These are phyloP conservation scores for Stegana nigrithorax DNA, from an alignment of 2,888 invertebrate genomes.

Conservation along the genomic window DNA sequence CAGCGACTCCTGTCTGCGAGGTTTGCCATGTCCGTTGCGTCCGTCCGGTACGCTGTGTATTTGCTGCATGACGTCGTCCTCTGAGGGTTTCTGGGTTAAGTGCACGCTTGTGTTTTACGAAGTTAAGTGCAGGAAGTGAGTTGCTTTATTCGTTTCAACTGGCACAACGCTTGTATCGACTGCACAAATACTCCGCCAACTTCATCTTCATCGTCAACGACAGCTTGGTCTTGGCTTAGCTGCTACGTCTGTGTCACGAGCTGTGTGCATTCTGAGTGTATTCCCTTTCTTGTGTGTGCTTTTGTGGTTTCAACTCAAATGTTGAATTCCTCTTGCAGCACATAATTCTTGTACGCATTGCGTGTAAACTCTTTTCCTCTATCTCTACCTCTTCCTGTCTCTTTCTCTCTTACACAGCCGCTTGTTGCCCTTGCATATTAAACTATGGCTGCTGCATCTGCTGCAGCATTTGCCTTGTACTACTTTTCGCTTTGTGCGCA, in stretches of 20 bases:
- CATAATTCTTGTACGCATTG: neutral
- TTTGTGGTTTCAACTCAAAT: neutral
- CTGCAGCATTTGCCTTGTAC: neutral
- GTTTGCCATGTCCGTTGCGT: neutral
- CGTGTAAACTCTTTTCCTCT: neutral
- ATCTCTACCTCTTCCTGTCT: neutral
- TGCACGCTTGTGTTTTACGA: slow-evolving; percentile 17
- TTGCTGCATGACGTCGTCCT: neutral
- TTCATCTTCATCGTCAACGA: neutral
- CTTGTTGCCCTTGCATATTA: no score
- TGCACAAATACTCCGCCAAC: no score
- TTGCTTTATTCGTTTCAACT: neutral
- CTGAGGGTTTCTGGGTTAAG: slow-evolving; percentile 15
- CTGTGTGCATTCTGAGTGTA: no score
- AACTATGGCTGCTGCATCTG: no score
- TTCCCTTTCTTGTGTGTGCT: no score
- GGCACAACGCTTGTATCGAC: no score
- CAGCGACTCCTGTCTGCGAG: neutral
- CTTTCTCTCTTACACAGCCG: no score
- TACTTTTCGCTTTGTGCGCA: no score
- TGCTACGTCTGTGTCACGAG: no score
- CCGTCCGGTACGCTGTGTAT: neutral
- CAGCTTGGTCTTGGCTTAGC: neutral
- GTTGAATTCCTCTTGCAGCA: neutral
- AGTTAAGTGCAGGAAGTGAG: slow-evolving; percentile 15